A percentile compares a stretch with the other conserved stretches of the same genome.
phyloP scores from a whole-genome alignment of 2,888 invertebrate species.

The Serripes groenlandicus region DNA sequence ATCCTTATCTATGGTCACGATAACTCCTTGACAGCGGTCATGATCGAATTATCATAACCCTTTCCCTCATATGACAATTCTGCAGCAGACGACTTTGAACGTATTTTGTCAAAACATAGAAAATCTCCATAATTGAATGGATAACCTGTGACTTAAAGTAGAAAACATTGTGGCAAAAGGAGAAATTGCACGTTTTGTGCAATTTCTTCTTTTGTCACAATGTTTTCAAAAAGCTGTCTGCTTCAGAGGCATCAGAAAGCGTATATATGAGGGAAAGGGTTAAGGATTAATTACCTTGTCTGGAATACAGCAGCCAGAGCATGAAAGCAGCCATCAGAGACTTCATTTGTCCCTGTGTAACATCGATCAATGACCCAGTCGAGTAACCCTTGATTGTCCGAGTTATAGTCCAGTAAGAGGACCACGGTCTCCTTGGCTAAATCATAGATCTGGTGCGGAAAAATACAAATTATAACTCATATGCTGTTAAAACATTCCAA shows the following conservation, averaged over 20 bases:
- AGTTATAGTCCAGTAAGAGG: conserved; percentile 94
- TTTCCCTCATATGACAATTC: no score
- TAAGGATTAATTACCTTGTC: conserved; percentile 90
- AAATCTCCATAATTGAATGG: no score
- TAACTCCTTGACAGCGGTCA: no score
- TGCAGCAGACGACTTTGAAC: no score
- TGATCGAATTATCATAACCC: no score
- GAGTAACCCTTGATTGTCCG: conserved; percentile 88
- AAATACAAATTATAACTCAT: no score
- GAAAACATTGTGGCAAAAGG: not conserved
- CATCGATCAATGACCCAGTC: conserved; percentile 99
- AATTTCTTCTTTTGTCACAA: not conserved
- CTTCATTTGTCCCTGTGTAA: conserved; percentile 95
- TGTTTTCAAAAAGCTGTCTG: not conserved
- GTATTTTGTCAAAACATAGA: no score
- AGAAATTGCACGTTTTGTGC: not conserved
- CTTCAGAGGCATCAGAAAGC: not conserved
- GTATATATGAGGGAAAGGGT: not conserved
- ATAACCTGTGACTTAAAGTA: no score
- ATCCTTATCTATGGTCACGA: no score
- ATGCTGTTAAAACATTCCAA: no score
- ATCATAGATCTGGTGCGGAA: conserved; percentile 96
- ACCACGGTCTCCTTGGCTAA: conserved; percentile 97
- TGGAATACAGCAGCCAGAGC: conserved; percentile 98
- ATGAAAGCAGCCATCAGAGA: conserved; percentile 98